phyloP scores from a whole-genome alignment of 2,113 vertebrate species.

The Toxostoma redivivum region DNA sequence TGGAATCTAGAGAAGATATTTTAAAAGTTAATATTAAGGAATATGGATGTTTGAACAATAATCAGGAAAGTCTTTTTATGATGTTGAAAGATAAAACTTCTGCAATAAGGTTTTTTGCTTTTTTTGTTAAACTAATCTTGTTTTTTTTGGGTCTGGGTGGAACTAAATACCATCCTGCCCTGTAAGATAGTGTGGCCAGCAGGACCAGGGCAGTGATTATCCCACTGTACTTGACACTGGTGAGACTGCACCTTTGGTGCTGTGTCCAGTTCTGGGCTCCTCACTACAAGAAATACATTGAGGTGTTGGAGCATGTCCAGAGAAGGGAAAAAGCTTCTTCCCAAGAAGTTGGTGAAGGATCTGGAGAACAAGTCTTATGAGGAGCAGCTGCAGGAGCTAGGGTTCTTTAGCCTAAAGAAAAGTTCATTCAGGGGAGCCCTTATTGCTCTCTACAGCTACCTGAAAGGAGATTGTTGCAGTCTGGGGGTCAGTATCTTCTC shows the following conservation, averaged over 20 bases:
- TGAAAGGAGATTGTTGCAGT: background rate
- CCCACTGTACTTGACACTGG: rapidly evolving
- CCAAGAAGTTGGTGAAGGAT: background rate
- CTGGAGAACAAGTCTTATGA: rapidly evolving
- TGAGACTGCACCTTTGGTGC: rapidly evolving
- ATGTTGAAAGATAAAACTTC: background rate
- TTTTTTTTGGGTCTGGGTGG: background rate
- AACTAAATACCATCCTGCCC: background rate
- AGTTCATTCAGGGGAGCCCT: background rate
- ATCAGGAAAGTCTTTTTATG: background rate
- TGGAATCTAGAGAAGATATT: background rate
- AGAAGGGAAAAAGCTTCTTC: background rate
- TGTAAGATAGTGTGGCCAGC: background rate
- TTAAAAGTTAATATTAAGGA: background rate
- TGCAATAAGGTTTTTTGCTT: background rate
- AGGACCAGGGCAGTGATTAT: rapidly evolving
- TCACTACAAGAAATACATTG: background rate
- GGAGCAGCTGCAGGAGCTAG: background rate
- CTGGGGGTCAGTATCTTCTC: rapidly evolving
- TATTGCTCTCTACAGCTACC: rapidly evolving
- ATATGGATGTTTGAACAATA: background rate
- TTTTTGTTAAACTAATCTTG: background rate
- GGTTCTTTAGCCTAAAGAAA: rapidly evolving
- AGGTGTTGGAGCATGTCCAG: rapidly evolving
- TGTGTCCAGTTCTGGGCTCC: background rate